A percentile compares a stretch with the other conserved stretches of the same genome.
Conservation (phyloP, 2,113 vertebrate species). For the Indicator maculatus region DNA sequence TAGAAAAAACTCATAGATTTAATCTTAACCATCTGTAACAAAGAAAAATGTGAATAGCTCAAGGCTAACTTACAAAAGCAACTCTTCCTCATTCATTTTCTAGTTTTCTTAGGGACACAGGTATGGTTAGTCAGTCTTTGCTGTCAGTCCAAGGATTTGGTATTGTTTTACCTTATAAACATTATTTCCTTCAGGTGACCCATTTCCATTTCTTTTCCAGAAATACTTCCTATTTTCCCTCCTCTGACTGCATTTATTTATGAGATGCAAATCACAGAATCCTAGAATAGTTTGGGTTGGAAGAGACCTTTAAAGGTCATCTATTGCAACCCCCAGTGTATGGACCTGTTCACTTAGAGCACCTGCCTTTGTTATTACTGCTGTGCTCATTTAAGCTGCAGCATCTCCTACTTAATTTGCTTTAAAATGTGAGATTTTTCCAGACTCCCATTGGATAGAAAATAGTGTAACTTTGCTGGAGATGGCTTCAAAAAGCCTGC, state of each 20-base stretch:
- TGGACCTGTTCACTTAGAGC: not conserved
- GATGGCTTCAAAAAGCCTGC: not conserved
- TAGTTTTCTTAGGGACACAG: not conserved
- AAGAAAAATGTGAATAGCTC: not conserved
- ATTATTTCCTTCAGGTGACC: not conserved
- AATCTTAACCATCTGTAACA: not conserved
- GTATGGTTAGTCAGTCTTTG: not conserved
- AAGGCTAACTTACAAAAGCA: not conserved
- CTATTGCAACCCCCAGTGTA: no score
- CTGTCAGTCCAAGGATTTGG: not conserved
- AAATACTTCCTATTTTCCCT: not conserved
- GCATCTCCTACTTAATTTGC: conserved; percentile 2
- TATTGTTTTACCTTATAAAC: not conserved
- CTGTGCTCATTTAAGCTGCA: not conserved
- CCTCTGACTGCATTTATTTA: not conserved
- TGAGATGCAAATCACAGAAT: not conserved
- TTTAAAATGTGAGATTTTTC: not conserved
- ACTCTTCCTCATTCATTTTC: not conserved
- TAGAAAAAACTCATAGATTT: not conserved
- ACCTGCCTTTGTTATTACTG: not conserved
- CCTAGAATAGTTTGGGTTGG: no score
- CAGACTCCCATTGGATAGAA: not conserved
- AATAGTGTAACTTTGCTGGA: not conserved
- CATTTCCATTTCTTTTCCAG: not conserved
- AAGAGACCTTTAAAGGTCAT: no score